These are phyloP conservation scores for Cossypha dichroa DNA, from an alignment of 2,797 vertebrate genomes.

Conservation along the genomic window DNA sequence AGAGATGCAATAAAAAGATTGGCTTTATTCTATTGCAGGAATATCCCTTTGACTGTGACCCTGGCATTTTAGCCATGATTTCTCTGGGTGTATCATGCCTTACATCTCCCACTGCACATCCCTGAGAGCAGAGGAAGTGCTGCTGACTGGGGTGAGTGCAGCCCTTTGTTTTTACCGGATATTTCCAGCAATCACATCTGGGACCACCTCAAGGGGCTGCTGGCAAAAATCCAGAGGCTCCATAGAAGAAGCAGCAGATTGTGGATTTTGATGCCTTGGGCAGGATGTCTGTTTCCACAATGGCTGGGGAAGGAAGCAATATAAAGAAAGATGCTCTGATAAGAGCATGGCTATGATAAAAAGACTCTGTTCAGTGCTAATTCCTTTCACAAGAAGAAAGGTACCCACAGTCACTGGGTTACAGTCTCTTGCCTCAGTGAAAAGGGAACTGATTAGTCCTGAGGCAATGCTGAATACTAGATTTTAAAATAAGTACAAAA, in stretches of 20 bases:
- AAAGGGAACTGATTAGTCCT: background rate
- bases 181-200: slow-evolving; percentile 57
- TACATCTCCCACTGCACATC: slow-evolving; percentile 58
- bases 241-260: slow-evolving; percentile 40
- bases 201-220: slow-evolving; percentile 19
- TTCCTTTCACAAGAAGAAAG: slow-evolving; percentile 31
- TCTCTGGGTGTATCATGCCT: slow-evolving; percentile 24
- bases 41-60: slow-evolving; percentile 38
- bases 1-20: background rate
- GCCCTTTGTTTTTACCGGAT: slow-evolving; percentile 33
- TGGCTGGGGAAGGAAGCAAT: slow-evolving; percentile 48
- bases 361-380: background rate
- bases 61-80: slow-evolving; percentile 22
- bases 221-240: slow-evolving; percentile 36
- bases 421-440: background rate
- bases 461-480: background rate
- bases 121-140: slow-evolving; percentile 63
- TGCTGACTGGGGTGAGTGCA: slow-evolving; percentile 53
- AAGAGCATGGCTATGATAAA: background rate
- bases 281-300: slow-evolving; percentile 58
- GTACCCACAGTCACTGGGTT: background rate
- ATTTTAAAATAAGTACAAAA: background rate
- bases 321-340: slow-evolving; percentile 48
- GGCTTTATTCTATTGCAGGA: slow-evolving; percentile 46
- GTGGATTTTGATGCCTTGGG: slow-evolving; percentile 25